Conservation (phyloP, 2,888 invertebrate species). For the Euzophera pinguis region DNA sequence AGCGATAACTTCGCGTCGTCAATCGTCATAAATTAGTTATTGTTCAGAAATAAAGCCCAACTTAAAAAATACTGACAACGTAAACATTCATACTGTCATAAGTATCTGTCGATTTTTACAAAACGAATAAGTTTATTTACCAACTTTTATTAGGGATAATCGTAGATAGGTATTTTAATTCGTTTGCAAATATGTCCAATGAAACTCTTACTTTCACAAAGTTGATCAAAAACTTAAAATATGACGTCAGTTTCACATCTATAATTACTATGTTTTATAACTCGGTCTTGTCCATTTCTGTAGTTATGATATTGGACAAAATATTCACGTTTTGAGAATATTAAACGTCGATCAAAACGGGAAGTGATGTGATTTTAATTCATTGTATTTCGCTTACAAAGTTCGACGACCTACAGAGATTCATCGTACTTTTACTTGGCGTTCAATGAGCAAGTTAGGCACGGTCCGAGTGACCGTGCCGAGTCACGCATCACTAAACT, state of each 20-base stretch:
- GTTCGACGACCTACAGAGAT: slow-evolving; percentile 2
- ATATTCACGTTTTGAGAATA: not conserved
- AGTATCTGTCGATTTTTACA: too few relatives aligned
- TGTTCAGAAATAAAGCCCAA: not conserved
- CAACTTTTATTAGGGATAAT: too few relatives aligned
- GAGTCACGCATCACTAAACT: slow-evolving; percentile 9
- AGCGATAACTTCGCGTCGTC: not conserved
- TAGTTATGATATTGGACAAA: not conserved
- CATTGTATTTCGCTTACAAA: not conserved
- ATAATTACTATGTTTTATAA: not conserved
- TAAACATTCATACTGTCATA: not conserved
- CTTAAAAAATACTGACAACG: not conserved
- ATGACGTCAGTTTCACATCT: not conserved
- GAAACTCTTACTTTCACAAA: too few relatives aligned
- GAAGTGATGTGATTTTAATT: not conserved
- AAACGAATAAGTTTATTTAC: too few relatives aligned
- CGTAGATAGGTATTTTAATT: too few relatives aligned
- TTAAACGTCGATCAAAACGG: not conserved
- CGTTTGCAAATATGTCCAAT: too few relatives aligned
- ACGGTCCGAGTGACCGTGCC: too few relatives aligned
- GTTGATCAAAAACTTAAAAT: too few relatives aligned
- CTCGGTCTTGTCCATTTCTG: not conserved
- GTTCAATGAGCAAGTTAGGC: slow-evolving; percentile 6
- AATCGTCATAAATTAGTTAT: not conserved
- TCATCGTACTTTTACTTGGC: slow-evolving; percentile 5